Conservation (phyloP, 2,797 vertebrate genomes). For the Odontamblyopus rebecca region DNA sequence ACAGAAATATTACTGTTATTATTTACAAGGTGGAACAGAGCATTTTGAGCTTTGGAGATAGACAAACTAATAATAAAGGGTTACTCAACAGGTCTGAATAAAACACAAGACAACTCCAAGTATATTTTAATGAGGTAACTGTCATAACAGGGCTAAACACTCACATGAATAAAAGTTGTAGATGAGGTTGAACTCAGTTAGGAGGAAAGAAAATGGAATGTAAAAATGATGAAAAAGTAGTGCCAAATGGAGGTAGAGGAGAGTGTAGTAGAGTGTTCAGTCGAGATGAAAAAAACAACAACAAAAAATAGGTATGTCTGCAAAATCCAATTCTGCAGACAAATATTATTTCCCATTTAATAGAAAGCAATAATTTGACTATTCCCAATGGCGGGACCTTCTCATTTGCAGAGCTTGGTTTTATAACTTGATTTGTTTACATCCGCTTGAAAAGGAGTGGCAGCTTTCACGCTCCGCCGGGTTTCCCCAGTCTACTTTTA, state of each 20-base stretch:
- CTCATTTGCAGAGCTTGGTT: neutral
- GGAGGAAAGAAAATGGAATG: neutral
- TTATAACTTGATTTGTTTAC: slow-evolving; percentile 26
- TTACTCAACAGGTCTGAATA: too few species aligned
- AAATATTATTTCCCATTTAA: neutral
- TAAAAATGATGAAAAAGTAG: neutral
- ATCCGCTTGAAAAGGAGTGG: slow-evolving; percentile 20
- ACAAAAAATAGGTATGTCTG: neutral
- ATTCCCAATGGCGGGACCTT: slow-evolving; percentile 7
- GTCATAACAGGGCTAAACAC: too few species aligned
- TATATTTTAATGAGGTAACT: too few species aligned
- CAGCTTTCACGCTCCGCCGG: slow-evolving; percentile 17
- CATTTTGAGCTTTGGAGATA: too few species aligned
- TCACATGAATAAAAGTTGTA: too few species aligned
- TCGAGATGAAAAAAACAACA: neutral
- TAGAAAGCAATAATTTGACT: neutral
- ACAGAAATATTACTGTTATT: too few species aligned
- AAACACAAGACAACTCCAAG: too few species aligned
- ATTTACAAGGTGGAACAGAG: too few species aligned
- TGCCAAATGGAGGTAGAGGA: neutral
- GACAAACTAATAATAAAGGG: too few species aligned
- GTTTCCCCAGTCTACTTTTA: slow-evolving; percentile 21
- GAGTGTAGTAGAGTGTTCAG: neutral
- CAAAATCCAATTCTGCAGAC: neutral
- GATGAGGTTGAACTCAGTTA: neutral